Conservation (phyloP, 2,888 invertebrate species). For the Euphydryas editha region DNA sequence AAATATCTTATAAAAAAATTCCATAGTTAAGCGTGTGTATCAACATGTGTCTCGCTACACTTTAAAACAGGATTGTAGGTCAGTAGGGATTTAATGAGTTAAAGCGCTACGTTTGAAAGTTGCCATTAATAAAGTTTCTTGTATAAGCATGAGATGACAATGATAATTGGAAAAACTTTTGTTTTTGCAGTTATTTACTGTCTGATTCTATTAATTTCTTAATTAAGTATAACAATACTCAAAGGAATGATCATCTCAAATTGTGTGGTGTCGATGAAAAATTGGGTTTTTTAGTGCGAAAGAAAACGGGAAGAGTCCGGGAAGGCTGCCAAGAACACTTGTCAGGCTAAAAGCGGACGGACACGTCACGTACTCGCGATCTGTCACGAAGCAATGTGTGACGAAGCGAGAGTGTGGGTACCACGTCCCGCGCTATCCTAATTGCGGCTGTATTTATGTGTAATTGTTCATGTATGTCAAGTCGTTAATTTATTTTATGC, state of each 20-base stretch:
- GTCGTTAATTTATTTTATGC: constrained; percentile 31
- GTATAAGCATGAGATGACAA: background rate
- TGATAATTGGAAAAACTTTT: background rate
- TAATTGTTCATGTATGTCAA: constrained; percentile 42
- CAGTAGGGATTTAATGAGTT: constrained; percentile 2
- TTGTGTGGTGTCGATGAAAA: constrained; percentile 46
- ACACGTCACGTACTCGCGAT: constrained; percentile 62
- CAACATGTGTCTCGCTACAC: background rate
- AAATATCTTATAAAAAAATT: background rate
- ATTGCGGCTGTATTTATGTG: constrained; percentile 52
- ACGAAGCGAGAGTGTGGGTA: constrained; percentile 18
- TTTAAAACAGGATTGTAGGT: constrained; percentile 3
- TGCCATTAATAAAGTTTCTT: constrained; percentile 6
- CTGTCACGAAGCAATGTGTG: constrained; percentile 51
- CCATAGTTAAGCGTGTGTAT: background rate
- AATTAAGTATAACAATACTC: background rate
- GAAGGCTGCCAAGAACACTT: constrained; percentile 66
- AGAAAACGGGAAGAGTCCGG: constrained; percentile 68
- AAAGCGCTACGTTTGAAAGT: constrained; percentile 5
- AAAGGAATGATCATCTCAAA: constrained; percentile 22
- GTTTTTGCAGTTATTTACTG: background rate
- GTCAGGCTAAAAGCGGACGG: constrained; percentile 69
- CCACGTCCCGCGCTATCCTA: constrained; percentile 44
- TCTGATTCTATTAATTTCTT: too few species aligned
- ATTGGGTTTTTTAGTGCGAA: constrained; percentile 48